phyloP scores from a whole-genome alignment of 1,140 invertebrate species.

The Panagrolaimus sp. region DNA sequence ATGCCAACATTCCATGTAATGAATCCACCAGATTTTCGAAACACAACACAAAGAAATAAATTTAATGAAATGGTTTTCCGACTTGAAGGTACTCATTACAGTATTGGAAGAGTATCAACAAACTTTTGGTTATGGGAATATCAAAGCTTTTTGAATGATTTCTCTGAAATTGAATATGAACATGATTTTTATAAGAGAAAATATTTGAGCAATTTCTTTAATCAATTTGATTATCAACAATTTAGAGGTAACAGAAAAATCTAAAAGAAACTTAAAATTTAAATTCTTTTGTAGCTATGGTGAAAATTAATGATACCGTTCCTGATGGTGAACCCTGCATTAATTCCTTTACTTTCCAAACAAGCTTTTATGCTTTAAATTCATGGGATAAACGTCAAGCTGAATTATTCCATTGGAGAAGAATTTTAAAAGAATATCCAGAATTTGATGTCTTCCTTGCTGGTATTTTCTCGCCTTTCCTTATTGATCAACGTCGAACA shows the following conservation, averaged over 20 bases:
- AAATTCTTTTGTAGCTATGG: conserved; percentile 40
- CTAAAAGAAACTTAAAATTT: conserved; percentile 9
- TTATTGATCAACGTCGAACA: conserved; percentile 55
- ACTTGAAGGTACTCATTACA: conserved; percentile 53
- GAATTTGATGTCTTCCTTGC: conserved; percentile 55
- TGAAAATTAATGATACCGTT: conserved; percentile 46
- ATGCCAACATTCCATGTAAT: conserved; percentile 58
- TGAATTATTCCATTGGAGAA: conserved; percentile 54
- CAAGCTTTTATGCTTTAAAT: conserved; percentile 55
- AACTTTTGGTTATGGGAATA: conserved; percentile 58
- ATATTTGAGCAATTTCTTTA: conserved; percentile 51
- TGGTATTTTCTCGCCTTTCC: conserved; percentile 53
- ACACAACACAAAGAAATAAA: conserved; percentile 22
- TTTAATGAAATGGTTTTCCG: conserved; percentile 55
- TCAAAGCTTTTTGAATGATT: conserved; percentile 56
- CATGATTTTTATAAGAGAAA: conserved; percentile 54
- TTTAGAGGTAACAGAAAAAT: conserved; percentile 38
- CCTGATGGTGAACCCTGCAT: conserved; percentile 55
- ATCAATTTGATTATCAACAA: conserved; percentile 55
- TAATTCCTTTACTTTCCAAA: conserved; percentile 57
- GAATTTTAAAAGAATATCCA: conserved; percentile 53
- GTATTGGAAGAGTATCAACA: conserved; percentile 55
- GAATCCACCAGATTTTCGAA: conserved; percentile 51
- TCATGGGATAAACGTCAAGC: conserved; percentile 57
- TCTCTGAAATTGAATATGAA: conserved; percentile 51